Conservation (phyloP, 1,140 invertebrate genomes). For the Hormaphis cornu region DNA sequence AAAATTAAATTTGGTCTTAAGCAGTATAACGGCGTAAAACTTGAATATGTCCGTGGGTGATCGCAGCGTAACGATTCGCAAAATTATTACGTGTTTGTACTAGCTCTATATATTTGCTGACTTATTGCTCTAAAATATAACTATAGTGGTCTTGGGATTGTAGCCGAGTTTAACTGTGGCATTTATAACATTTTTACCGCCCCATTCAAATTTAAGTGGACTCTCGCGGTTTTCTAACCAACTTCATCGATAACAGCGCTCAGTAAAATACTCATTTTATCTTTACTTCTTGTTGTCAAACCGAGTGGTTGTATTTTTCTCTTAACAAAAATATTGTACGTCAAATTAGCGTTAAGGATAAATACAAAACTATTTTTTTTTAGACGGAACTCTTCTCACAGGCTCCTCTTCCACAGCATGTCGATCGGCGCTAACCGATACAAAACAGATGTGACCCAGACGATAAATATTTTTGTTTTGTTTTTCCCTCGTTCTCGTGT, state of each 20-base stretch:
- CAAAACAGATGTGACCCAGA: slow-evolving; percentile 26
- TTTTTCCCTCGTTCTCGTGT: not conserved
- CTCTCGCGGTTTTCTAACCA: not conserved
- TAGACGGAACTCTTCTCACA: not conserved
- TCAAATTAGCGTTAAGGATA: not conserved
- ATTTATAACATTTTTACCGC: too few relatives aligned
- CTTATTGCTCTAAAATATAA: too few relatives aligned
- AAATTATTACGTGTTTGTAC: too few relatives aligned
- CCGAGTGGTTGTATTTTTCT: not conserved
- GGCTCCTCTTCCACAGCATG: not conserved
- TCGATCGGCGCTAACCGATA: slow-evolving; percentile 11
- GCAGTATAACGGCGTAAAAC: too few relatives aligned
- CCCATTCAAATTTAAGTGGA: not conserved
- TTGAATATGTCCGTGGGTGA: too few relatives aligned
- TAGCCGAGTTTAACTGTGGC: too few relatives aligned
- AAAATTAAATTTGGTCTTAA: too few relatives aligned
- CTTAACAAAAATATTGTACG: not conserved
- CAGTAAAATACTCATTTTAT: not conserved
- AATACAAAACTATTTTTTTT: not conserved
- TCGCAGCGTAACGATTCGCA: too few relatives aligned
- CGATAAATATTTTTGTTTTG: slow-evolving; percentile 18
- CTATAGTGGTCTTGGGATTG: too few relatives aligned
- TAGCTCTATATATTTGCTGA: too few relatives aligned
- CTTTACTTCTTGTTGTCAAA: not conserved
- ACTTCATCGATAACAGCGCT: not conserved